Percentiles rank a stretch among this genome's conserved stretches.
Conservation (phyloP, 2,797 vertebrate species). For the Mormyrops attenuatus region DNA sequence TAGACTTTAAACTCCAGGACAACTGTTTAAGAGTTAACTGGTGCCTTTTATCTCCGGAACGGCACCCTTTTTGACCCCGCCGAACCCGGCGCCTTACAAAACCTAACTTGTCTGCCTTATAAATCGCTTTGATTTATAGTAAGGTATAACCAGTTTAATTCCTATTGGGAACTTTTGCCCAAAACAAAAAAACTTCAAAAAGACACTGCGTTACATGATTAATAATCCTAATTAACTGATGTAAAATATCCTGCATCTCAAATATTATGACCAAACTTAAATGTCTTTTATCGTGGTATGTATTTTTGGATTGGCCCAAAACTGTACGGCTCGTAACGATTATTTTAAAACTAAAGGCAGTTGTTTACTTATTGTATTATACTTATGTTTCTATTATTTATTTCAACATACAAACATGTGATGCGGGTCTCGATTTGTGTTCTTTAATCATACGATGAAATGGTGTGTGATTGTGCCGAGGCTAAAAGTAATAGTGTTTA, state of each 20-base stretch:
- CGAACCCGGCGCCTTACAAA: slow-evolving; percentile 72
- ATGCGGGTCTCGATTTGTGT: not conserved
- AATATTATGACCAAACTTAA: not conserved
- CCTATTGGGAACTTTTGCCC: slow-evolving; percentile 43
- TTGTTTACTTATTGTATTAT: not conserved
- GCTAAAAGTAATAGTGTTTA: not conserved
- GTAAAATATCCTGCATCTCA: not conserved
- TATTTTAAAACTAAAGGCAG: not conserved
- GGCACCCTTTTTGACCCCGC: slow-evolving; percentile 72
- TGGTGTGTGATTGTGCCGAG: not conserved
- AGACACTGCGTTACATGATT: not conserved
- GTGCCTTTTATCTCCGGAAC: slow-evolving; percentile 66
- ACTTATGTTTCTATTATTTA: not conserved
- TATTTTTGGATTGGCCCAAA: not conserved
- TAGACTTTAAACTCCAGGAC: slow-evolving; percentile 57
- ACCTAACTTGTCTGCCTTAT: slow-evolving; percentile 58
- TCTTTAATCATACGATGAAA: not conserved
- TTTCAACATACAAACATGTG: not conserved
- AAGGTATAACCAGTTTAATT: slow-evolving; percentile 51
- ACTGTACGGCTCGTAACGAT: not conserved
- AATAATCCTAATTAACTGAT: not conserved
- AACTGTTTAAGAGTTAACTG: slow-evolving; percentile 72
- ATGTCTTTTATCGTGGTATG: not conserved
- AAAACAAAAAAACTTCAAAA: slow-evolving; percentile 19
- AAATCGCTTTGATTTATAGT: slow-evolving; percentile 53